phyloP scores from a whole-genome alignment of 2,797 vertebrate species.

The Hyperoplus lanceolatus region DNA sequence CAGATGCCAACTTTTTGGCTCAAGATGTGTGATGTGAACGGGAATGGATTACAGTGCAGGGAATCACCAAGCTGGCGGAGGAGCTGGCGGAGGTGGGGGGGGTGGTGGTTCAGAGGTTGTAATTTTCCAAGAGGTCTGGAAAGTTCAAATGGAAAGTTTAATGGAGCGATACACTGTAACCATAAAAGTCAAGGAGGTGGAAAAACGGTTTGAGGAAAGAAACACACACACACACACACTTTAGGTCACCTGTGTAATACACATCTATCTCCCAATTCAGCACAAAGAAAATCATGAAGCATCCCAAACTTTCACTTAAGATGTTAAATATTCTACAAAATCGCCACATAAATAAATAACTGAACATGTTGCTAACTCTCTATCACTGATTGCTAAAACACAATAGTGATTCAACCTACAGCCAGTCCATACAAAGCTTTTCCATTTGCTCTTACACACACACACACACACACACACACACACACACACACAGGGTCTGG shows the following conservation, averaged over 20 bases:
- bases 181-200: slow-evolving; percentile 82
- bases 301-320: slow-evolving; percentile 59
- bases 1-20: not conserved
- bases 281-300: slow-evolving; percentile 5
- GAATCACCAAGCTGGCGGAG: not conserved
- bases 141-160: slow-evolving; percentile 78
- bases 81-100: slow-evolving; percentile 6
- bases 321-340: slow-evolving; percentile 32
- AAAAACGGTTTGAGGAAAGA: slow-evolving; percentile 49
- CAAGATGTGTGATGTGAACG: slow-evolving; percentile 1
- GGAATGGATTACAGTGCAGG: not conserved
- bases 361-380: slow-evolving; percentile 32
- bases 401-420: slow-evolving; percentile 44
- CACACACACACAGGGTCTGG: not conserved
- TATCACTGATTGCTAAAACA: slow-evolving; percentile 55
- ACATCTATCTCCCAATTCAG: not conserved
- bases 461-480: not conserved
- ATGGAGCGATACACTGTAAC: slow-evolving; percentile 64
- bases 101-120: slow-evolving; percentile 40
- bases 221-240: slow-evolving; percentile 14
- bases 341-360: slow-evolving; percentile 48
- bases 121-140: slow-evolving; percentile 75
- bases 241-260: slow-evolving; percentile 8
- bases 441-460: slow-evolving; percentile 17
- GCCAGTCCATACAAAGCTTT: slow-evolving; percentile 16